Conservation (phyloP, 1,140 invertebrate species). For the Brachionus koreanus region DNA sequence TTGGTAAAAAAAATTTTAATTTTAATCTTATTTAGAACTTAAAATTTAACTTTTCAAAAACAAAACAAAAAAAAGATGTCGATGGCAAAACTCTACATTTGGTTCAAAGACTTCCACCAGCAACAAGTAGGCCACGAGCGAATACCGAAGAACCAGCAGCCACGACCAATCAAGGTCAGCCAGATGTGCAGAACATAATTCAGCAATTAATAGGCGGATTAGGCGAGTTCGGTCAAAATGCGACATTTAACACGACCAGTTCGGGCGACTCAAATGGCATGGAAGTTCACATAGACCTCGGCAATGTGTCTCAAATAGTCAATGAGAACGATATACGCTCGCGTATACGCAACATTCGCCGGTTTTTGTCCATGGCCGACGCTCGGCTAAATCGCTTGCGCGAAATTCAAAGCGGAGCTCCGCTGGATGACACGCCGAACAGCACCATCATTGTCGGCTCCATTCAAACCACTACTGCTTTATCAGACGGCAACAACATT, state of each 20-base stretch:
- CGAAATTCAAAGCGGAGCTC: constrained; percentile 34
- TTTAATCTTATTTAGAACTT: background rate
- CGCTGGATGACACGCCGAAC: constrained; percentile 7
- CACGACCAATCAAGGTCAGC: constrained; percentile 47
- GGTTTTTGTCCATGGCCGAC: constrained; percentile 53
- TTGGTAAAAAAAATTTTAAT: constrained; percentile 64
- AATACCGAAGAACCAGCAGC: constrained; percentile 34
- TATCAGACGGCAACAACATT: constrained; percentile 27
- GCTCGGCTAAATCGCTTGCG: constrained; percentile 51
- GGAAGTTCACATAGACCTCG: constrained; percentile 59
- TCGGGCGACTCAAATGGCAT: constrained; percentile 54
- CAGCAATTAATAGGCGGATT: constrained; percentile 52
- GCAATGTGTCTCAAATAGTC: constrained; percentile 49
- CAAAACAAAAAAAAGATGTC: constrained; percentile 66
- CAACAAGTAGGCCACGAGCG: background rate
- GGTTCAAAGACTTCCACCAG: constrained; percentile 74
- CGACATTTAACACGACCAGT: constrained; percentile 50
- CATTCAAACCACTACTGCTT: constrained; percentile 36
- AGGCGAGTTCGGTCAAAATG: constrained; percentile 56
- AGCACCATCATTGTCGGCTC: constrained; percentile 39
- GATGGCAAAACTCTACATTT: constrained; percentile 86
- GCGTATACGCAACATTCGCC: constrained; percentile 51
- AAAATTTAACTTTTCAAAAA: too few relatives aligned
- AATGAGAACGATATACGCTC: constrained; percentile 52
- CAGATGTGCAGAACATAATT: constrained; percentile 50